phyloP scores from a whole-genome alignment of 2,113 vertebrate species.

The Ceyx melanurus region DNA sequence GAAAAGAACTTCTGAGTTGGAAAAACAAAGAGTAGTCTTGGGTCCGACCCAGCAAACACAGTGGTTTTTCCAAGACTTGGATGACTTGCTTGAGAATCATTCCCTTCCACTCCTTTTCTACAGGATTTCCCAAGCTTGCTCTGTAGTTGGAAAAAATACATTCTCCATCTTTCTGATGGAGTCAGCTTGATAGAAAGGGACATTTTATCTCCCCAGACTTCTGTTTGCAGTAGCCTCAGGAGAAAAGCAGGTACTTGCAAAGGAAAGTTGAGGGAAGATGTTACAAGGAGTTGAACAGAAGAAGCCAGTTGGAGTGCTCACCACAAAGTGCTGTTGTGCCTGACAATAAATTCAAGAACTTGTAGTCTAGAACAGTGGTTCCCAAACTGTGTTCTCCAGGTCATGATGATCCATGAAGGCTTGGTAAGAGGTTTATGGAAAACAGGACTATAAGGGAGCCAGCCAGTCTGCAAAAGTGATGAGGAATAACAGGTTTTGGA shows the following conservation, averaged over 20 bases:
- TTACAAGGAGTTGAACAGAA: not conserved
- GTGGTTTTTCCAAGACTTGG: conserved; percentile 28
- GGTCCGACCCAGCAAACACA: conserved; percentile 10
- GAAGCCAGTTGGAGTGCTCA: not conserved
- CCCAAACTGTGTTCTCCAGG: not conserved
- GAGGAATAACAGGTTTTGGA: not conserved
- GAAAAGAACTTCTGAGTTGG: conserved; percentile 56
- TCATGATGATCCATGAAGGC: not conserved
- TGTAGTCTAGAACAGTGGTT: not conserved
- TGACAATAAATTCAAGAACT: not conserved
- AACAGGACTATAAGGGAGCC: not conserved
- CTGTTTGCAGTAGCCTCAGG: not conserved
- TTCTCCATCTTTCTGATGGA: not conserved
- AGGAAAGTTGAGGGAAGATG: not conserved
- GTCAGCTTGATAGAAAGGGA: not conserved
- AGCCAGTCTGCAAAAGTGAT: not conserved
- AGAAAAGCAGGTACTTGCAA: not conserved
- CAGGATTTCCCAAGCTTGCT: not conserved
- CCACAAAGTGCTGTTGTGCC: not conserved
- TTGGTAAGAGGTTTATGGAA: not conserved
- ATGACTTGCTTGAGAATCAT: conserved; percentile 18
- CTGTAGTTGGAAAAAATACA: not conserved
- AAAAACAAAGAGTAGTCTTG: conserved; percentile 59
- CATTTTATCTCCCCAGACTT: not conserved
- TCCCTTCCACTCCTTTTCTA: not conserved